phyloP scores from a whole-genome alignment of 2,113 vertebrate genomes.

The Otis tarda region DNA sequence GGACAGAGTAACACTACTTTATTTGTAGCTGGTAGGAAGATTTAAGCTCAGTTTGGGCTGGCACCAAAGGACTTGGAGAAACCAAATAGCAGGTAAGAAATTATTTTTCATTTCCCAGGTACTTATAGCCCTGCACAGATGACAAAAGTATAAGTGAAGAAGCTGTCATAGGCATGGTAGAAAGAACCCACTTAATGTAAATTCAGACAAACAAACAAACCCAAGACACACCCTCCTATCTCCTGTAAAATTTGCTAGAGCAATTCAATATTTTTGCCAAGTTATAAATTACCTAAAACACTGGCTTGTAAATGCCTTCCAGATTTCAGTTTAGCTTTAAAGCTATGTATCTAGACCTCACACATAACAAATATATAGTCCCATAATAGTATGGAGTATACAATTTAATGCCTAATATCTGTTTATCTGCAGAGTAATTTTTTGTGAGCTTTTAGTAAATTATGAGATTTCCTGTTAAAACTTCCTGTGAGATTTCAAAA shows the following conservation, averaged over 20 bases:
- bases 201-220: neutral
- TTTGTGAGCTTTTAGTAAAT: neutral
- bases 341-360: rapidly evolving
- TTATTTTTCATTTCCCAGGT: neutral
- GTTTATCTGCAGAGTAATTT: neutral
- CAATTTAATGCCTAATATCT: neutral
- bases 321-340: neutral
- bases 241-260: neutral
- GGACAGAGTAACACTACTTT: neutral
- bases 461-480: neutral
- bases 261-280: neutral
- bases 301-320: neutral
- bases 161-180: neutral
- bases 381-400: neutral
- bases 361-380: neutral
- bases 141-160: neutral
- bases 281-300: neutral
- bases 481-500: neutral
- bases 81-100: constrained; percentile 49
- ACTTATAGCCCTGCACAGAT: neutral
- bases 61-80: constrained; percentile 33
- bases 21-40: neutral
- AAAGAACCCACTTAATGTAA: neutral
- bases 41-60: neutral
- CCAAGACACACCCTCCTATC: neutral